Percentiles rank a stretch among this genome's conserved stretches.
Conservation (phyloP, 2,888 invertebrate genomes). For the Apotomis capreana region DNA sequence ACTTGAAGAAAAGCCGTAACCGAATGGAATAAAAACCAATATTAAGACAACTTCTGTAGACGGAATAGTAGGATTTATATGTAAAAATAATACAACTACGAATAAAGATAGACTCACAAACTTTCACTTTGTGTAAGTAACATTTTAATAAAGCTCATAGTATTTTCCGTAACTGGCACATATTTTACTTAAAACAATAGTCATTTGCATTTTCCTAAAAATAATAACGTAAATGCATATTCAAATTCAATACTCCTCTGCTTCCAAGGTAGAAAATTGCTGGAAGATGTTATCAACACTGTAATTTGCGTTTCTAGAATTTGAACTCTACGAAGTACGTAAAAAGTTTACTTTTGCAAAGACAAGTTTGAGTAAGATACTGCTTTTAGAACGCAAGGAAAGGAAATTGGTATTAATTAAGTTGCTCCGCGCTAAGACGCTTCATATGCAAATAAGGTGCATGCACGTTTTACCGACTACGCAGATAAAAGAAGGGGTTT, state of each 20-base stretch:
- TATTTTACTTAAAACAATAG: background rate
- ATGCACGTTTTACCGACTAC: constrained; percentile 7
- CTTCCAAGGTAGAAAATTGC: background rate
- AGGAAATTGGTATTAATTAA: constrained; percentile 28
- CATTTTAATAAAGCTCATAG: background rate
- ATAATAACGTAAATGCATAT: background rate
- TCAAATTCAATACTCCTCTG: background rate
- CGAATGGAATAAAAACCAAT: background rate
- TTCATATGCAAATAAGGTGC: constrained; percentile 23
- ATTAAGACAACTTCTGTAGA: background rate
- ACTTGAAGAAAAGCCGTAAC: background rate
- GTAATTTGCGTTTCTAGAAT: background rate
- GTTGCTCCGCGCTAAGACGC: constrained; percentile 12
- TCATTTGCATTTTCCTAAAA: background rate
- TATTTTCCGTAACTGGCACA: background rate
- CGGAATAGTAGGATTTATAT: no score
- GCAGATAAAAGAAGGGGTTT: background rate
- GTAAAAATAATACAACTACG: no score
- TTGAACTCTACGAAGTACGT: background rate
- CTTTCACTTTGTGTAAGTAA: background rate
- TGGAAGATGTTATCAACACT: background rate
- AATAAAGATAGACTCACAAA: background rate
- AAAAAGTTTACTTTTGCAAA: background rate
- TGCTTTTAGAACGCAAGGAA: background rate
- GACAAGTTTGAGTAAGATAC: background rate